Percentiles rank a stretch among this genome's conserved stretches.
These are phyloP conservation scores for Ameiurus melas DNA, from an alignment of 2,113 vertebrate species.

Conservation along the genomic window DNA sequence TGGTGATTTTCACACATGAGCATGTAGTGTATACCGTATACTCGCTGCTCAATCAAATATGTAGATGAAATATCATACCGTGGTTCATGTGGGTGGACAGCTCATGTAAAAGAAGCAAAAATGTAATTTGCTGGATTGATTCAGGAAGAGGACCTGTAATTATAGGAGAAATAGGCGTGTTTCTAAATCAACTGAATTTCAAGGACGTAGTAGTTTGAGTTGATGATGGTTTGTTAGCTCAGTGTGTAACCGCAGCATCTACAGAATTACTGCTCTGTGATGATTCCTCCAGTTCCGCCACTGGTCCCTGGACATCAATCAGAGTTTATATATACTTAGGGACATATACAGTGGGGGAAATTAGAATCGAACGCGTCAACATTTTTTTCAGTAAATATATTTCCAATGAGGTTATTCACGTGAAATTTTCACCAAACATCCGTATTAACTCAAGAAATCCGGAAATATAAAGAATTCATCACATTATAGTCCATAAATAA, in stretches of 20 bases:
- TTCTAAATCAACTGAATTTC: neutral
- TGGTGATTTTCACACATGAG: neutral
- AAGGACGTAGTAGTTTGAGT: neutral
- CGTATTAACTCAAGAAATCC: no score
- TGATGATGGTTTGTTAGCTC: neutral
- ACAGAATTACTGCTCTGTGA: neutral
- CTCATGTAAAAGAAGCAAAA: neutral
- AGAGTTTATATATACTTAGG: neutral
- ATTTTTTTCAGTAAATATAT: no score
- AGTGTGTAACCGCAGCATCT: neutral
- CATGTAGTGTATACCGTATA: no score
- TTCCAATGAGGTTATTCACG: no score
- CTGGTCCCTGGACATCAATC: neutral
- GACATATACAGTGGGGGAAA: neutral
- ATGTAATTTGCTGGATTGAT: neutral
- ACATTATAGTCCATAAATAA: no score
- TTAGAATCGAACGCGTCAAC: no score
- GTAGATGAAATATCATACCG: neutral
- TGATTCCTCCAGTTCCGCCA: neutral
- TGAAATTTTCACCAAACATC: no score
- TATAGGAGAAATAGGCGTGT: neutral
- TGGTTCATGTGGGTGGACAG: neutral
- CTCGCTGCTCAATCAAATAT: neutral
- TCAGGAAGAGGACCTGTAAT: neutral
- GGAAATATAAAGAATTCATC: no score